These are phyloP conservation scores for Pseudopipra pipra DNA, from an alignment of 2,113 vertebrate species.

Conservation along the genomic window DNA sequence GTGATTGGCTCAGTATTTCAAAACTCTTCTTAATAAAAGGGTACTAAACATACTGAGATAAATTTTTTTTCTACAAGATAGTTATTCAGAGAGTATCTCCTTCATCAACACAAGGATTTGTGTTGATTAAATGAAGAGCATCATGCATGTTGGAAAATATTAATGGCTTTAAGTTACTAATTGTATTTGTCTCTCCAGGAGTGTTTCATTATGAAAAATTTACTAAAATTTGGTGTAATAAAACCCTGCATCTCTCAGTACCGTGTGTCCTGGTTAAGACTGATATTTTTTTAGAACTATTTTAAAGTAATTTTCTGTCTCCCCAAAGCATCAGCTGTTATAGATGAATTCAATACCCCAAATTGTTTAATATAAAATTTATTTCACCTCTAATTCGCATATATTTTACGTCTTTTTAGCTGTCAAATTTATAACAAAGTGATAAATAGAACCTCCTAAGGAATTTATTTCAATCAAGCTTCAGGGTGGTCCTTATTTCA, in stretches of 20 bases:
- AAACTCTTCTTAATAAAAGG: neutral
- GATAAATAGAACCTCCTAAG: constrained; percentile 59
- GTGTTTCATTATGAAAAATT: neutral
- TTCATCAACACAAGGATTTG: neutral
- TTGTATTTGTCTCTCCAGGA: constrained; percentile 18
- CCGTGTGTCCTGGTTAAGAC: neutral
- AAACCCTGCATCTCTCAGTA: neutral
- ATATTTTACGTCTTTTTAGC: constrained; percentile 57
- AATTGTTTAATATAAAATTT: constrained; percentile 43
- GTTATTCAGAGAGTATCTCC: neutral
- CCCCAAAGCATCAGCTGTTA: neutral
- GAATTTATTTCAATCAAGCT: constrained; percentile 67
- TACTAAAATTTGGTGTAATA: neutral
- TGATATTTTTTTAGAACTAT: constrained; percentile 23
- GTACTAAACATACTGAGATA: neutral
- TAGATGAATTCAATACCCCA: constrained; percentile 30
- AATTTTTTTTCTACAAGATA: neutral
- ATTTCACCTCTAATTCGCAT: constrained; percentile 60
- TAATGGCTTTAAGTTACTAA: neutral
- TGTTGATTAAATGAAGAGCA: neutral
- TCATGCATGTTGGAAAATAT: neutral
- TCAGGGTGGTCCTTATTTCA: constrained; percentile 76
- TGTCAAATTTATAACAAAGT: constrained; percentile 67
- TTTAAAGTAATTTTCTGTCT: constrained; percentile 8
- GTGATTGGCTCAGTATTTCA: neutral